A percentile compares a stretch with the other conserved stretches of the same genome.
phyloP scores from a whole-genome alignment of 1,140 invertebrate species.

The Drosophila lini region DNA sequence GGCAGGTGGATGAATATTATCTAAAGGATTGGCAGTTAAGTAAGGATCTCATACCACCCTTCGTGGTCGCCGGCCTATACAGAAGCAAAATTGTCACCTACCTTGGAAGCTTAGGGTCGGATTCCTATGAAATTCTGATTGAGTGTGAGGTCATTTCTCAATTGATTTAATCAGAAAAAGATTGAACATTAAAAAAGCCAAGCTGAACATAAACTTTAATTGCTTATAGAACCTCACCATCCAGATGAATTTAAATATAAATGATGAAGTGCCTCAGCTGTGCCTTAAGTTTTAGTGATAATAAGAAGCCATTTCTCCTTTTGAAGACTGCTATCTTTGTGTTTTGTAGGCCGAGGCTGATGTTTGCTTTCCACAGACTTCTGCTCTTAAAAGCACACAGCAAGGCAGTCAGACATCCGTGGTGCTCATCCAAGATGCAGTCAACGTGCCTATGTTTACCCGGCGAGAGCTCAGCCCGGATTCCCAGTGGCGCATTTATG shows the following conservation, averaged over 20 bases:
- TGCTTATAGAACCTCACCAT: too few species aligned
- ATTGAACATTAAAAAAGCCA: background rate
- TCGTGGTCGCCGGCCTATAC: slow-evolving; percentile 57
- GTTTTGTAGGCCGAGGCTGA: slow-evolving; percentile 3
- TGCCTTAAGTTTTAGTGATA: background rate
- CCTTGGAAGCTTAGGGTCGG: slow-evolving; percentile 27
- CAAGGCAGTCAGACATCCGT: slow-evolving; percentile 58
- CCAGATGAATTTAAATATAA: background rate
- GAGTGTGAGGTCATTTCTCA: slow-evolving; percentile 19
- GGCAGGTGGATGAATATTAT: slow-evolving; percentile 42
- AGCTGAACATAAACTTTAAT: background rate
- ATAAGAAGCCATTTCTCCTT: background rate
- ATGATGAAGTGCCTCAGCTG: background rate
- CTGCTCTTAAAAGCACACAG: slow-evolving; percentile 26
- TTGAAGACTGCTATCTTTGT: background rate
- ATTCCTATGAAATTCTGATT: slow-evolving; percentile 18
- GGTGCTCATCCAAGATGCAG: slow-evolving; percentile 76
- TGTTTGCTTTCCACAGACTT: slow-evolving; percentile 8
- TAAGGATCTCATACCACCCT: slow-evolving; percentile 40
- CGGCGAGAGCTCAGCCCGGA: slow-evolving; percentile 40
- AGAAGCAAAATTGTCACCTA: slow-evolving; percentile 17
- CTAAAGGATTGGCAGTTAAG: slow-evolving; percentile 33
- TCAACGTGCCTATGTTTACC: slow-evolving; percentile 80
- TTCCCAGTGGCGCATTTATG: slow-evolving; percentile 65
- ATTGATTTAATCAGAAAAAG: slow-evolving; percentile 1